Conservation (phyloP, 1,140 invertebrate genomes). For the Nasonia longicornis region DNA sequence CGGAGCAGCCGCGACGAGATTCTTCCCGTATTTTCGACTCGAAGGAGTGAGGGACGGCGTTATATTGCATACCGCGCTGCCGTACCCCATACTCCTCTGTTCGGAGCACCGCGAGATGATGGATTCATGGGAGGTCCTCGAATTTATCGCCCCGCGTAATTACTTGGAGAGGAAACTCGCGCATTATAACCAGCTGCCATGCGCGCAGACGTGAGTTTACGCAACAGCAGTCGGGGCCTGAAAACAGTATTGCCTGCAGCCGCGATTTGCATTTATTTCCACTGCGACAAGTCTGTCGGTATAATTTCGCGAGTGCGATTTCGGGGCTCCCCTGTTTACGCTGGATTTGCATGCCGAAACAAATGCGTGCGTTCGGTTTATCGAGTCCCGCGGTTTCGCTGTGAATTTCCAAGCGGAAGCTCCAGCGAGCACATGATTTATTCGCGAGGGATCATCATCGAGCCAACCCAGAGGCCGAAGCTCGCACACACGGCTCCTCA, state of each 20-base stretch:
- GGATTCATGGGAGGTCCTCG: constrained; percentile 28
- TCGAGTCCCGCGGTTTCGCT: not conserved
- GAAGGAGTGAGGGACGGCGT: not conserved
- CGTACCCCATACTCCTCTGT: no score
- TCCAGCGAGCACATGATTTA: no score
- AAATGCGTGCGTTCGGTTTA: not conserved
- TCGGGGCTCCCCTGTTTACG: constrained; percentile 1
- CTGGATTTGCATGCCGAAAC: constrained; percentile 24
- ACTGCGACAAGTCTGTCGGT: not conserved
- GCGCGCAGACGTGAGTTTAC: not conserved
- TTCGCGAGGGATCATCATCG: no score
- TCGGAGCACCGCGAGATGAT: not conserved
- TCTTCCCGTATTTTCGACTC: constrained; percentile 6
- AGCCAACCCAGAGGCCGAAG: not conserved
- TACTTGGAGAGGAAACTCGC: not conserved
- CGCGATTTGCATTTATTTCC: constrained; percentile 28
- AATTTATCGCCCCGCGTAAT: constrained; percentile 31
- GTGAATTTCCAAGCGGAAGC: not conserved
- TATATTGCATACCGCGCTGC: not conserved
- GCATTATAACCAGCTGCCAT: not conserved
- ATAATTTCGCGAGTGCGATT: not conserved
- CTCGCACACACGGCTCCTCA: not conserved
- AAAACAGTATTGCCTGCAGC: not conserved
- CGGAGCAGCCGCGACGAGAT: not conserved
- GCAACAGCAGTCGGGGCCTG: no score